These are phyloP conservation scores for Oconnorella tubifera DNA, from an alignment of 2,888 invertebrate genomes.

Conservation along the genomic window DNA sequence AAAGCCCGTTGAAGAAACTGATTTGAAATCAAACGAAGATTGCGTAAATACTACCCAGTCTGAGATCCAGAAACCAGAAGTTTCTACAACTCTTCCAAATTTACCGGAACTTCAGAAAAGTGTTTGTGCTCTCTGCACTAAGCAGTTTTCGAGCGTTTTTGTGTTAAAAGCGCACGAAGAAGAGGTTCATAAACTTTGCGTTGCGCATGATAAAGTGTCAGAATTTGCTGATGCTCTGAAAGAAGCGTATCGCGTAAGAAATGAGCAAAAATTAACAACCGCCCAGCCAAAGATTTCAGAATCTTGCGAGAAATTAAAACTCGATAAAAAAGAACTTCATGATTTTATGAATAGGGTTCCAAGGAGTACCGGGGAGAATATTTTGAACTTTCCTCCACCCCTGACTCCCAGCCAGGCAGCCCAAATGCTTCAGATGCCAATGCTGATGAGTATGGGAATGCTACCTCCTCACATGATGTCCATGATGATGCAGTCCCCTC, in stretches of 20 bases:
- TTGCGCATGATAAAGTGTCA: constrained; percentile 82
- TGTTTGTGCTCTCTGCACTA: constrained; percentile 83
- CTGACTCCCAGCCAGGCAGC: constrained; percentile 32
- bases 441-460: constrained; percentile 69
- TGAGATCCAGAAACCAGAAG: constrained; percentile 24
- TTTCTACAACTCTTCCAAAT: constrained; percentile 39
- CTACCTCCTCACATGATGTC: constrained; percentile 71
- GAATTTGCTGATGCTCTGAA: constrained; percentile 88
- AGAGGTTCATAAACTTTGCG: constrained; percentile 87
- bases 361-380: not conserved
- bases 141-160: constrained; percentile 92
- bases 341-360: not conserved
- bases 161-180: constrained; percentile 93
- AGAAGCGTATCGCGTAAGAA: constrained; percentile 62
- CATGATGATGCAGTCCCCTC: constrained; percentile 65
- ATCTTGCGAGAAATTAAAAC: too few relatives aligned
- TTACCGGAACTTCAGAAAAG: constrained; percentile 74
- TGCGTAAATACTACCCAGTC: constrained; percentile 36
- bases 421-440: constrained; percentile 77
- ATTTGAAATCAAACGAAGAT: constrained; percentile 2
- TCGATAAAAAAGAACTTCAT: too few relatives aligned
- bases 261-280: not conserved
- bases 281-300: not conserved
- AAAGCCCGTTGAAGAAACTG: too few relatives aligned
- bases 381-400: too few relatives aligned